Evolutionary conservation across 2,888 invertebrate species (phyloP), one percentile per base, ranked within the genome.

Genomic region (Cecidostiba fungosa): DNA sequence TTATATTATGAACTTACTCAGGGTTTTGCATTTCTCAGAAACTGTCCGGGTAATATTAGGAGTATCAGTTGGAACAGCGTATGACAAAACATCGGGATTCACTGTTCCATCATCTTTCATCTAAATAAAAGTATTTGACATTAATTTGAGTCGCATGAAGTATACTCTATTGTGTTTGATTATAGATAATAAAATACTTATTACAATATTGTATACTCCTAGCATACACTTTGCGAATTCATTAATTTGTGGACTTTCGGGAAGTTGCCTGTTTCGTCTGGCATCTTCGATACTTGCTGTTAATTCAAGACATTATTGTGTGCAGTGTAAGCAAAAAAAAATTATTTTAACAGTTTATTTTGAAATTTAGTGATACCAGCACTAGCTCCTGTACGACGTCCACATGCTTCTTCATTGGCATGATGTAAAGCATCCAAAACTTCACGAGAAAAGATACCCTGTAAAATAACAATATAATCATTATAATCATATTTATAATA

Each of bases 211-310:
- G 43, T 23, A 54, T 47, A 19, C 39, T 47, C 26, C 32, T 6
- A 74, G n/a, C 74, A 74, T 47, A 74, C 74, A 74, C 47, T 50
- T 47, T 12, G 74, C 10, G 47, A 74, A 74, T 23, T 5, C 29
- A 19, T 47, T 29, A 26, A 74, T 47, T 74, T 47, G 4, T 74
- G 39, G 26, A 74, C 36, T 74, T 8, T 47, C 26, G 19, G 43
- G 32, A 47, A 74, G 16, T 50, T 26, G 4, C 10, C 50, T 6
- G 10, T 4, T 12, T 47, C 23, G 14, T 47, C 74, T 74, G 19
- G 47, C 50, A 47, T 5, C 26, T 50, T 74, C 50, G n/a, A 74
- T 26, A 19, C 43, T 54, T 16, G 16, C 74, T 74, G 74, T 29
- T 32, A 4, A 39, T 32, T 43, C n/a, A 50, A 36, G n/a, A 3